Evolutionary conservation across 1,140 invertebrate genomes (phyloP), one percentile per base, ranked within the genome.

Genomic region (Rhagoletis zephyria): DNA sequence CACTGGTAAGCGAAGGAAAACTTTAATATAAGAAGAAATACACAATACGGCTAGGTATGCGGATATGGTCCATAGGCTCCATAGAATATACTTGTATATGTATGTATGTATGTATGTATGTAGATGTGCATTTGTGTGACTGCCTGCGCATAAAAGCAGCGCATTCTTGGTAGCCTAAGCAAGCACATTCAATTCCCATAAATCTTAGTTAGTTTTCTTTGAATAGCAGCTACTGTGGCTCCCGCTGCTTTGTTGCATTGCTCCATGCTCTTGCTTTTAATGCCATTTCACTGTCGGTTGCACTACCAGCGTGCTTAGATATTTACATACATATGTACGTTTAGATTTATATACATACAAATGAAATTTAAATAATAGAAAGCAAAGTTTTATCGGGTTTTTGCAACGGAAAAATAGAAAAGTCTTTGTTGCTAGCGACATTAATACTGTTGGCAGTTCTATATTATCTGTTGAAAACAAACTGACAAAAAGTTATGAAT

Each of bases 201-300:
- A 81, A 81, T 81, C 74, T 81, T 81, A 81, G 74, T 81, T 81
- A 81, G 48, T 74, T 81, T 81, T 81, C 74, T 51, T 81, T 81
- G 45, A 77, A 81, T 81, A 56, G 16, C 48, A 81, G 74, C n/a
- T 51, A 51, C 74, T 81, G 48, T 81, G 48, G 74, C 48, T 19
- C 74, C 48, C 56, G 74, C 74, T 59, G 48, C 16, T 81, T 81
- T 81, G 48, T 81, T 81, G 45, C 48, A 56, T 56, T 10, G 42
- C 42, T 74, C n/a, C 48, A 81, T 81, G 51, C 48, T n/a, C 74
- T 81, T n/a, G 16, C 42, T 81, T 51, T 56, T 59, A 81, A 81
- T 81, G 74, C 74, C 74, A 59, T 81, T 81, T 81, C 74, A 81
- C 48, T 81, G 51, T 81, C 42, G 16, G 74, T 19, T 81, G 48